A percentile compares a stretch with the other conserved stretches of the same genome.
Conservation (phyloP, 2,113 vertebrate species). For the Psilopsiagon aurifrons region DNA sequence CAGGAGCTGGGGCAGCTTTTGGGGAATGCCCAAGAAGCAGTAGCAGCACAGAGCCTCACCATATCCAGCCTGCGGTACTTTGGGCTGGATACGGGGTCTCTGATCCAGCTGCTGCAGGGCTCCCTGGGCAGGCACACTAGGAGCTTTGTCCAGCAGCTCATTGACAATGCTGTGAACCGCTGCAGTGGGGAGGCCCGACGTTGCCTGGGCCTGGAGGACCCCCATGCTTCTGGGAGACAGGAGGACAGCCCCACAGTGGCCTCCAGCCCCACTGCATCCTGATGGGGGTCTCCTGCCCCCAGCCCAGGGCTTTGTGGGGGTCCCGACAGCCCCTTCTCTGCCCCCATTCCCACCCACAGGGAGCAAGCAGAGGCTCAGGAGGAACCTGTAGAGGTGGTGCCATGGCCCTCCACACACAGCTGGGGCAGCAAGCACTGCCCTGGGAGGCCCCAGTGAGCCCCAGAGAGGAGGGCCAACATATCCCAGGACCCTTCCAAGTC, state of each 20-base stretch:
- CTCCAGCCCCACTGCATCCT: neutral
- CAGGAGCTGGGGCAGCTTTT: neutral
- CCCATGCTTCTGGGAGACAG: fast-evolving
- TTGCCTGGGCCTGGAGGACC: fast-evolving
- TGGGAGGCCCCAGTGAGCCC: fast-evolving
- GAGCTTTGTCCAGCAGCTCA: neutral
- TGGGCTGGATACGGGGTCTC: neutral
- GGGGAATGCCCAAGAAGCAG: neutral
- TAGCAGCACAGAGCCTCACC: neutral
- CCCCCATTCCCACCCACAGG: fast-evolving
- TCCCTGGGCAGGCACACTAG: neutral
- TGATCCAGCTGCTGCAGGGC: neutral
- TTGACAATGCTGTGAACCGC: fast-evolving
- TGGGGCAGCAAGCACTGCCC: fast-evolving
- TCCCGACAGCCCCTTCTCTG: fast-evolving
- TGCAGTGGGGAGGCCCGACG: fast-evolving
- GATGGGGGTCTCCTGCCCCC: no score
- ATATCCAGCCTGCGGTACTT: neutral
- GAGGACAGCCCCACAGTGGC: fast-evolving
- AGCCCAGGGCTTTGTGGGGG: no score
- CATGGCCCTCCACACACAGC: fast-evolving
- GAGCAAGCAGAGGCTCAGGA: neutral
- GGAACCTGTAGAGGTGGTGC: neutral
- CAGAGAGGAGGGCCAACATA: neutral
- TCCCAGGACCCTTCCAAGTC: neutral